Evolutionary conservation across 1,140 invertebrate genomes (phyloP).

Genomic region (Drosophila baimaii): DNA sequence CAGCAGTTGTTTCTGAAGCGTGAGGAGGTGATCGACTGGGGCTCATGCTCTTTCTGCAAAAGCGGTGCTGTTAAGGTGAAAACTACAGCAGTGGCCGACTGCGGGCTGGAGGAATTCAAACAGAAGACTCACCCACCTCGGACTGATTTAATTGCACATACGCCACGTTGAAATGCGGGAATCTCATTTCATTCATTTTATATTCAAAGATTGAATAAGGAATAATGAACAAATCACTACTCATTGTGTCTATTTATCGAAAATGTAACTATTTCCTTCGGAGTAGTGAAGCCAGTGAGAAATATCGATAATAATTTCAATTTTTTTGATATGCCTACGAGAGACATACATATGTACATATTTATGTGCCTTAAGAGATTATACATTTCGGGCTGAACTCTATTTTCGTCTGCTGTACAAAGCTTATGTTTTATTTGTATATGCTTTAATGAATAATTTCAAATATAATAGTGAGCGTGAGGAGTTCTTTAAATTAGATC

Average conservation of each 20-base stretch:
- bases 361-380: neutral
- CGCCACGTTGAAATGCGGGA: slow-evolving; percentile 4
- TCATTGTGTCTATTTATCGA: too few species aligned
- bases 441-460: neutral
- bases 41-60: slow-evolving; percentile 23
- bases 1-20: slow-evolving; percentile 3
- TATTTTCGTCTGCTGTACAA: neutral
- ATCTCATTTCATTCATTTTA: too few species aligned
- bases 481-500: neutral
- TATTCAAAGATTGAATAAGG: neutral
- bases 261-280: neutral
- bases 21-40: slow-evolving; percentile 1
- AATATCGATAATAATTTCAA: neutral
- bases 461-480: neutral
- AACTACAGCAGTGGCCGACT: neutral
- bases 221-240: neutral
- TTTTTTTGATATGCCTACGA: neutral
- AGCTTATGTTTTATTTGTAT: neutral
- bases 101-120: neutral
- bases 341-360: too few species aligned
- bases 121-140: neutral
- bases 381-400: neutral
- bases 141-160: slow-evolving; percentile 13
- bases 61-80: slow-evolving; percentile 4
- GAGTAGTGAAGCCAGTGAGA: neutral